Evolutionary conservation across 2,113 vertebrate species (phyloP).

Genomic region (Grallaria varia): DNA sequence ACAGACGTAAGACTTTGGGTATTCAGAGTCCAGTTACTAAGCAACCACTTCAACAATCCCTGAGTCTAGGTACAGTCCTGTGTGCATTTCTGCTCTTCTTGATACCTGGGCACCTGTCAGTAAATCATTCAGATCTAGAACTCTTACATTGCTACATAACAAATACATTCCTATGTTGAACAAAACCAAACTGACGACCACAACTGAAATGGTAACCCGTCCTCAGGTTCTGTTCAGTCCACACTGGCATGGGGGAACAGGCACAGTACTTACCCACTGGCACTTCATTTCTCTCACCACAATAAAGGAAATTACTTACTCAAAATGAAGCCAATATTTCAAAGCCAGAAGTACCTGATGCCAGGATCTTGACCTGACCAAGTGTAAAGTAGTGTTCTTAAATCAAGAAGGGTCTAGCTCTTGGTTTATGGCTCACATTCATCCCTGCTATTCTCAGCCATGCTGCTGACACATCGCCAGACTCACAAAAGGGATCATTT

Average conservation of each 20-base stretch:
- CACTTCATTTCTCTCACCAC: background rate
- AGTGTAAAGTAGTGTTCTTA: background rate
- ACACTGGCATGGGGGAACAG: rapidly evolving
- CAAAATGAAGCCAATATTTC: background rate
- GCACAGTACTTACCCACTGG: rapidly evolving
- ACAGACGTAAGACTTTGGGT: background rate
- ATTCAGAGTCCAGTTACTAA: background rate
- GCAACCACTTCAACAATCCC: background rate
- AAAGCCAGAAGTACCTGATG: background rate
- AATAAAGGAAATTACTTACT: background rate
- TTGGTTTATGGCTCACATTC: background rate
- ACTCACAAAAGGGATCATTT: background rate
- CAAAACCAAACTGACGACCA: background rate
- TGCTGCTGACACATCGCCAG: background rate
- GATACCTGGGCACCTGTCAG: background rate
- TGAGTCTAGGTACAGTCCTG: rapidly evolving
- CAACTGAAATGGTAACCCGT: background rate
- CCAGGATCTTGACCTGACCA: background rate
- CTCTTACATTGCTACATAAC: rapidly evolving
- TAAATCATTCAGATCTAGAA: background rate
- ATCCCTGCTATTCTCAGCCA: background rate
- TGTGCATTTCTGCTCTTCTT: background rate
- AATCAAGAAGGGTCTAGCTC: background rate
- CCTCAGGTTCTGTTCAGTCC: background rate
- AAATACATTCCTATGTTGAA: background rate